Evolutionary conservation across 2,797 vertebrate genomes (phyloP).

Genomic region (Chiloscyllium punctatum): DNA sequence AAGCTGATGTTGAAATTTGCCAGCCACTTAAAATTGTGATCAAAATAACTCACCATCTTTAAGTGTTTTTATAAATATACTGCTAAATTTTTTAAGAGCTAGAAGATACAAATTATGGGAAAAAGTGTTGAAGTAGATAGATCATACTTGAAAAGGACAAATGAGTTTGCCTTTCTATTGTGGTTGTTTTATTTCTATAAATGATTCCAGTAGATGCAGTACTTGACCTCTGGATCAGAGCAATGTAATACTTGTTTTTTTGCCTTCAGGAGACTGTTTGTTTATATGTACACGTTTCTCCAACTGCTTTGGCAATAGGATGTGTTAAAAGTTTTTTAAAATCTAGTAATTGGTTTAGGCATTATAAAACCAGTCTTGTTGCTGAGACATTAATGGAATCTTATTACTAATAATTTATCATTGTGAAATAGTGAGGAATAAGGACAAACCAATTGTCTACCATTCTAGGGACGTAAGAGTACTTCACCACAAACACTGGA

Average conservation of each 20-base stretch:
- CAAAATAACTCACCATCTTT: not conserved
- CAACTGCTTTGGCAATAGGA: not conserved
- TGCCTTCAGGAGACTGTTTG: not conserved
- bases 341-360: not conserved
- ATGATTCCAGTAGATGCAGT: not conserved
- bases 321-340: not conserved
- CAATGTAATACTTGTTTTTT: not conserved
- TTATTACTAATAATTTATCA: not conserved
- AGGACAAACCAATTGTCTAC: slow-evolving; percentile 28
- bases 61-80: not conserved
- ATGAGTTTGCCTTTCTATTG: not conserved
- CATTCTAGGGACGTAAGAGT: slow-evolving; percentile 55
- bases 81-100: not conserved
- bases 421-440: not conserved
- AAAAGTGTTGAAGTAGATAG: not conserved
- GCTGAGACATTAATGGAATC: not conserved
- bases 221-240: not conserved
- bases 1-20: not conserved
- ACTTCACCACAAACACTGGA: slow-evolving; percentile 61
- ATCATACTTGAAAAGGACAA: not conserved
- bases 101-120: not conserved
- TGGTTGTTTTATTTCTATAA: not conserved
- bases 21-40: not conserved
- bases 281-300: not conserved
- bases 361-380: not conserved